Conservation (phyloP, 2,797 vertebrate genomes). For the Pygocentrus nattereri region DNA sequence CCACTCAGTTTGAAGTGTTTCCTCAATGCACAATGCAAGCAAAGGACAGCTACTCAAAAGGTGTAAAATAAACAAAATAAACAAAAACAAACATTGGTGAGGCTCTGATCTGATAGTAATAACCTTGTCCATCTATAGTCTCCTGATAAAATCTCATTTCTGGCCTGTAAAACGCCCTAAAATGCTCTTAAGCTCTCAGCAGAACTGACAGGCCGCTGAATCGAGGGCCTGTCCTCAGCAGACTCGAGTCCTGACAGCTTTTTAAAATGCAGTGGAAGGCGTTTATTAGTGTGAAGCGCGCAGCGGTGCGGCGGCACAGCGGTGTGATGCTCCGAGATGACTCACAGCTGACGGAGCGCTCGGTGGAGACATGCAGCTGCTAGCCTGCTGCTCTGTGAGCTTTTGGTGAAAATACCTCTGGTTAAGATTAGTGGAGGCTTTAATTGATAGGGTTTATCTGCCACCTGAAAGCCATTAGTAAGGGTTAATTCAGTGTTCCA, state of each 20-base stretch:
- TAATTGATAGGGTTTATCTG: background rate
- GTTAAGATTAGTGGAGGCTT: background rate
- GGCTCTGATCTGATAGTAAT: too few relatives aligned
- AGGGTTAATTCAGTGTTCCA: constrained; percentile 7
- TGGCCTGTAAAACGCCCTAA: too few relatives aligned
- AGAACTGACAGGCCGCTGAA: too few relatives aligned
- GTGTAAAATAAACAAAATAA: too few relatives aligned
- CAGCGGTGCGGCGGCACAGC: too few relatives aligned
- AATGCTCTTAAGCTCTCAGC: too few relatives aligned
- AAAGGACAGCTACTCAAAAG: too few relatives aligned
- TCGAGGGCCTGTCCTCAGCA: background rate
- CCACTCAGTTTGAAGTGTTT: too few relatives aligned
- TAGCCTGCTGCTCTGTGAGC: background rate
- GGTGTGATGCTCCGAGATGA: background rate
- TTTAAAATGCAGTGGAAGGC: background rate
- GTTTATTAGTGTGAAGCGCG: background rate
- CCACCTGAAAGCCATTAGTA: constrained; percentile 7
- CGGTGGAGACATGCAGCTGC: background rate
- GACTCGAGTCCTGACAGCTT: background rate
- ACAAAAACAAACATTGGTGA: too few relatives aligned
- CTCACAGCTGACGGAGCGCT: background rate
- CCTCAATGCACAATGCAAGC: too few relatives aligned
- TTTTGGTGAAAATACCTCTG: background rate
- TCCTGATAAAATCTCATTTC: too few relatives aligned
- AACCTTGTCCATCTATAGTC: too few relatives aligned